Percentiles rank a stretch among this genome's conserved stretches.
Conservation (phyloP, 2,797 vertebrate species). For the Hemibagrus guttatus region DNA sequence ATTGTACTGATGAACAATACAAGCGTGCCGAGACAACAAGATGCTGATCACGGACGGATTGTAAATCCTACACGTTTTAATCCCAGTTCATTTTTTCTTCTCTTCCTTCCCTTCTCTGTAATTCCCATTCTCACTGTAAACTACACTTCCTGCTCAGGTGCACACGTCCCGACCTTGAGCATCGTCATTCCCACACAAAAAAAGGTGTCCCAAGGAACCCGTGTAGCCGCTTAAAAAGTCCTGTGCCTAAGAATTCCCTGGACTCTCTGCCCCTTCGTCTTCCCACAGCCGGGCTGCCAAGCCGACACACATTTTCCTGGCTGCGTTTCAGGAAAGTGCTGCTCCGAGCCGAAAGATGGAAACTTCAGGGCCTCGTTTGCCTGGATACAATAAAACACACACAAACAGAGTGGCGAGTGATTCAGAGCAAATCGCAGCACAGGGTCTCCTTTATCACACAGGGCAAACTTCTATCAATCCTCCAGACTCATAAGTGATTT, state of each 20-base stretch:
- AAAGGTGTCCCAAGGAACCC: conserved; percentile 75
- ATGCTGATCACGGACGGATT: conserved; percentile 56
- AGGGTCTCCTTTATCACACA: conserved; percentile 65
- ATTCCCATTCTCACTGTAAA: neutral
- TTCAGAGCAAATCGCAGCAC: conserved; percentile 69
- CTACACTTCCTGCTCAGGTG: neutral
- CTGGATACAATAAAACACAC: conserved; percentile 93
- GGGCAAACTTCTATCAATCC: conserved; percentile 61
- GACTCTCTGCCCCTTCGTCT: conserved; percentile 78
- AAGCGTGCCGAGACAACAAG: conserved; percentile 12
- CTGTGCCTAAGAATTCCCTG: conserved; percentile 71
- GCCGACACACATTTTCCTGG: conserved; percentile 97
- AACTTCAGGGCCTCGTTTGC: conserved; percentile 90
- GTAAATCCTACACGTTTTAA: neutral
- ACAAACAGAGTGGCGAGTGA: conserved; percentile 79
- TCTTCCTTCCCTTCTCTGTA: neutral
- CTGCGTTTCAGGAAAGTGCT: conserved; percentile 93
- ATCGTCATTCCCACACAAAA: conserved; percentile 70
- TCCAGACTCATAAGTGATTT: conserved; percentile 43
- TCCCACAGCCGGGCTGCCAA: conserved; percentile 90
- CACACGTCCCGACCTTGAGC: neutral
- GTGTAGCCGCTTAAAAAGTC: conserved; percentile 75
- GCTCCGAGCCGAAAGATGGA: conserved; percentile 86
- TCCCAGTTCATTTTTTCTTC: conserved; percentile 5
- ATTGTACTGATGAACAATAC: conserved; percentile 31